Conservation (phyloP, 2,888 invertebrate genomes). For the Synergus laeviventris region DNA sequence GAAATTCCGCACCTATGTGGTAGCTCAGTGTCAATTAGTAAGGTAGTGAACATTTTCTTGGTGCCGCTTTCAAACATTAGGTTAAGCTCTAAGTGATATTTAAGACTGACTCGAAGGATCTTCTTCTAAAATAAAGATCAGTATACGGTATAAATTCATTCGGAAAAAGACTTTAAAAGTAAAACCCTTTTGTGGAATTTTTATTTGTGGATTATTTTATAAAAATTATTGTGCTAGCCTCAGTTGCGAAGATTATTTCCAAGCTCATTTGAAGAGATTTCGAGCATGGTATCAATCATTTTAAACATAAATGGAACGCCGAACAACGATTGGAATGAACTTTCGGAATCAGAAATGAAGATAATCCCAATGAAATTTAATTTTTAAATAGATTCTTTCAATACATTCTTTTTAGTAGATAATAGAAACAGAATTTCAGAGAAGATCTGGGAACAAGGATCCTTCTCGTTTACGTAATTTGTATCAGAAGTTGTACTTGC, state of each 20-base stretch:
- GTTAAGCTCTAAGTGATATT: constrained; percentile 21
- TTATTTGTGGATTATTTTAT: background rate
- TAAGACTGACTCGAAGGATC: constrained; percentile 16
- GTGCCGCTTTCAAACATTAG: constrained; percentile 50
- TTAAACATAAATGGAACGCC: too few species aligned
- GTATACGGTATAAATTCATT: background rate
- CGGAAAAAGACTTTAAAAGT: background rate
- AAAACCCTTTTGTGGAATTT: background rate
- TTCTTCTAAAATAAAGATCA: constrained; percentile 12
- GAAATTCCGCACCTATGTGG: constrained; percentile 57
- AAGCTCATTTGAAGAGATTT: too few species aligned
- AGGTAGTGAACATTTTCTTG: constrained; percentile 56
- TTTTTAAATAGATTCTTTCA: background rate
- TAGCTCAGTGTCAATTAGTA: constrained; percentile 69
- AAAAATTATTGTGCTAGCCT: background rate
- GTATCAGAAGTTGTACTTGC: constrained; percentile 19
- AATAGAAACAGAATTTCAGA: background rate
- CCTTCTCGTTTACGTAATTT: background rate
- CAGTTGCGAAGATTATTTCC: too few species aligned
- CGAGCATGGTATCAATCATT: too few species aligned
- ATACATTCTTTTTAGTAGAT: background rate
- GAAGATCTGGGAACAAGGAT: background rate
- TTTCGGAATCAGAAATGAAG: too few species aligned
- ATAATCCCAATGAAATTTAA: background rate
- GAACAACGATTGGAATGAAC: too few species aligned